A percentile compares a stretch with the other conserved stretches of the same genome.
phyloP scores from a whole-genome alignment of 2,797 vertebrate species.

The Staurois parvus region DNA sequence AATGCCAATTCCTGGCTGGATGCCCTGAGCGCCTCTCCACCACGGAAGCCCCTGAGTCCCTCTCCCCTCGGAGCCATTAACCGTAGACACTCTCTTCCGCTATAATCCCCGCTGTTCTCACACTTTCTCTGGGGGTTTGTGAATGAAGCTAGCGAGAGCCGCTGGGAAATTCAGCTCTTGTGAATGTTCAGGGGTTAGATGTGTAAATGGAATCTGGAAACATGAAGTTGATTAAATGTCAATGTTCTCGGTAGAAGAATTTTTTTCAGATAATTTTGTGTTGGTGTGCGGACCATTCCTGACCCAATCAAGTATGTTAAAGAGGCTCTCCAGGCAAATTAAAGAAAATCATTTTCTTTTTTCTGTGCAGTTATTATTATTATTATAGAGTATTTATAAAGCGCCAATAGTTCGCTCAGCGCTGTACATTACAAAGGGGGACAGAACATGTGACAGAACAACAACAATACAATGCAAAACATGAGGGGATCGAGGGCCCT shows the following conservation, averaged over 20 bases:
- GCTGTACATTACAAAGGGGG: too few species aligned
- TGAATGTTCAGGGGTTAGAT: slow-evolving; percentile 30
- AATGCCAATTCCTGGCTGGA: slow-evolving; percentile 28
- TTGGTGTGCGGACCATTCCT: not conserved
- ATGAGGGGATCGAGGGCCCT: too few species aligned
- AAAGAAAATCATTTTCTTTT: not conserved
- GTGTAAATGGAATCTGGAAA: slow-evolving; percentile 34
- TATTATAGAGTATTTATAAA: too few species aligned
- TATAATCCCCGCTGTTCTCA: not conserved
- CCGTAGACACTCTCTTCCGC: not conserved
- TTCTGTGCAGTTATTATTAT: too few species aligned
- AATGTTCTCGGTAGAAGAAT: slow-evolving; percentile 28
- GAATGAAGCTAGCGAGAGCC: slow-evolving; percentile 5
- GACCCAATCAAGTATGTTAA: not conserved
- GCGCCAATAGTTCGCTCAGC: too few species aligned
- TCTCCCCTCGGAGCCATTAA: slow-evolving; percentile 35
- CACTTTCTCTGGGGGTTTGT: not conserved
- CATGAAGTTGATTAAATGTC: slow-evolving; percentile 15
- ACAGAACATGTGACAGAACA: too few species aligned
- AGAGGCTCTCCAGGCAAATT: not conserved
- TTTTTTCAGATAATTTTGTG: not conserved
- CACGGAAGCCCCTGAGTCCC: not conserved
- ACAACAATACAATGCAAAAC: too few species aligned
- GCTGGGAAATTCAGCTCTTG: slow-evolving; percentile 31
- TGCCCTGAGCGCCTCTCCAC: not conserved